Evolutionary conservation across 2,113 vertebrate genomes (phyloP), one percentile per base, ranked within the genome.

Genomic region (Choloepus hoffmanni): DNA sequence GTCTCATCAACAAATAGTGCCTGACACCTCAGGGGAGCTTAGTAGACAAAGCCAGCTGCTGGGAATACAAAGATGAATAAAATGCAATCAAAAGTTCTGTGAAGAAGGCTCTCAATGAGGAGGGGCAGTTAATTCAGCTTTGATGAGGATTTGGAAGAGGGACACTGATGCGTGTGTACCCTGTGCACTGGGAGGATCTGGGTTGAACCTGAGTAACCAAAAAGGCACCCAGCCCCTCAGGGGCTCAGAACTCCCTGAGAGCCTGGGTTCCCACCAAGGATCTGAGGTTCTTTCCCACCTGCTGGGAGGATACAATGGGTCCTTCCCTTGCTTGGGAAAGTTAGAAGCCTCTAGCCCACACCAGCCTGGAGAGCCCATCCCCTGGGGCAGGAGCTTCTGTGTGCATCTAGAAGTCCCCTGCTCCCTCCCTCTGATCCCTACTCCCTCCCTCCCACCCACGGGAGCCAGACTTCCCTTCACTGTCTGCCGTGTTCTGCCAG

Each of bases 161-260:
- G 18, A 62, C 33, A 4, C 0, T 3, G 60, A 24, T 16, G 0
- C 2, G 1, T 30, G 70, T 3, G 14, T 18, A 2, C 2, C 4
- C 8, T 43, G 19, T 9, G 6, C 14, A 0, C 1, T 30, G 68
- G 62, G 50, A 81, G 73, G 45, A 50, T 13, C 70, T 28, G 21
- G 36, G 14, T 2, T 45, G 43, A 62, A 73, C 33, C 55, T 26
- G 21, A 79, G 23, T 7, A 12, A 18, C 45, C 45, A n/a, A 65
- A 40, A 50, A 48, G 77, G 12, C 58, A 48, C 30, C 13, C 18
- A 45, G 58, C 21, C 40, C 48, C 19, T 36, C 2, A 30, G 3
- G 36, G 36, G 55, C 55, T 16, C 55, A 58, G 55, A 58, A 16
- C 55, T 58, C 4, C 55, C 55, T 58, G 55, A 19, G 5, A 16